A percentile compares a stretch with the other conserved stretches of the same genome.
These are phyloP conservation scores for Squalus acanthias DNA, from an alignment of 2,797 vertebrate species.

Conservation along the genomic window DNA sequence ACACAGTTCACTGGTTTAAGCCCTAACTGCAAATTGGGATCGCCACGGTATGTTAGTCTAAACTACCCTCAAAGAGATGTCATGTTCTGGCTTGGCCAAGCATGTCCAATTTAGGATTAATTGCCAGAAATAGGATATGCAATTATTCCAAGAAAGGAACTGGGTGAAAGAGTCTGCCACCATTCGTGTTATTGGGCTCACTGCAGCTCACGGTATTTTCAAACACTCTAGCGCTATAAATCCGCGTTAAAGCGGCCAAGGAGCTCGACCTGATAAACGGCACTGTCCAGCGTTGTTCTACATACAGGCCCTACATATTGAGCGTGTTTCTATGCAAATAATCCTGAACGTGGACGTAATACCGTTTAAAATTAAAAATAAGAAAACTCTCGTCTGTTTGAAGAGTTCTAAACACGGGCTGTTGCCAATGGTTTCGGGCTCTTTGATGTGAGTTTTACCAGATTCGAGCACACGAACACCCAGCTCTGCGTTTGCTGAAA, in stretches of 20 bases:
- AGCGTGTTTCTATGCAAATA: background rate
- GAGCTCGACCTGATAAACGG: background rate
- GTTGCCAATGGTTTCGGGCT: background rate
- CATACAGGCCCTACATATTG: background rate
- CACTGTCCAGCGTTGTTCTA: background rate
- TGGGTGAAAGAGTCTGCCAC: background rate
- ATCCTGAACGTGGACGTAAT: background rate
- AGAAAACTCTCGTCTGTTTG: background rate
- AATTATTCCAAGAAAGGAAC: background rate
- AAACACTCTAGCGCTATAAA: background rate
- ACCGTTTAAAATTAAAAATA: background rate
- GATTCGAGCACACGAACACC: background rate
- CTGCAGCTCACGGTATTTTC: background rate
- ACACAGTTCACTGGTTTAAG: background rate
- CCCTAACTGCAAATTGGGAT: background rate
- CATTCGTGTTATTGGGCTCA: too few species aligned
- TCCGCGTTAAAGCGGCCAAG: background rate
- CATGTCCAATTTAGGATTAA: slow-evolving; percentile 3
- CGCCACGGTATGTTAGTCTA: background rate
- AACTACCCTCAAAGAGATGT: background rate
- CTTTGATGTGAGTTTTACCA: background rate
- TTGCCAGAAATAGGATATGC: slow-evolving; percentile 16
- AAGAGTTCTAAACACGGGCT: background rate
- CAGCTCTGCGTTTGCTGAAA: background rate
- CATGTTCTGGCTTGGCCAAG: background rate